These are phyloP conservation scores for Herpetotheres cachinnans DNA, from an alignment of 2,113 vertebrate species.

Conservation along the genomic window DNA sequence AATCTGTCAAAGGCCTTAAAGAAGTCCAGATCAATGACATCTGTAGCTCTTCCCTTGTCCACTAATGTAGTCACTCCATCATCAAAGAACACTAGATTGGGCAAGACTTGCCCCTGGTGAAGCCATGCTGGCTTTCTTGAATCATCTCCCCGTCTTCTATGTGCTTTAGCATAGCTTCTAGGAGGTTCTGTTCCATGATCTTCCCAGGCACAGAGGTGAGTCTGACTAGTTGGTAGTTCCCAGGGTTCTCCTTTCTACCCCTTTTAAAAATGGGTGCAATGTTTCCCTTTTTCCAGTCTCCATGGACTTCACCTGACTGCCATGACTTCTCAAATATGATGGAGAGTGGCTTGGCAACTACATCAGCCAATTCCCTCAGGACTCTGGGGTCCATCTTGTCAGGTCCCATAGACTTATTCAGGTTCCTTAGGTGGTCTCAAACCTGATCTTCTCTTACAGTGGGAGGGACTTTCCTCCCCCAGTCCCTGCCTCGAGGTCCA, in stretches of 20 bases:
- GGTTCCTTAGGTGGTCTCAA: not conserved
- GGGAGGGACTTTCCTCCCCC: not conserved
- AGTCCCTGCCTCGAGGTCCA: not conserved
- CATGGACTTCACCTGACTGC: too few species aligned
- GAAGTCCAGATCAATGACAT: not conserved
- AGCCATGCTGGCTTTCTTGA: not conserved
- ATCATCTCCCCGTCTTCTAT: not conserved
- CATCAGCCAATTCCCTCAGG: not conserved
- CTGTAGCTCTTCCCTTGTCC: too few species aligned
- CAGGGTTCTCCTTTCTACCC: too few species aligned
- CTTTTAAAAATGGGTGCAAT: too few species aligned
- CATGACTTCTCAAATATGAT: too few species aligned
- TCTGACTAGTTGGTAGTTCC: too few species aligned
- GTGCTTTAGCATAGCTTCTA: not conserved
- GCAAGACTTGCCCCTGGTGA: not conserved
- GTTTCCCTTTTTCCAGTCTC: too few species aligned
- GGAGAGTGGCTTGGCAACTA: not conserved
- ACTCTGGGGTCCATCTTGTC: not conserved
- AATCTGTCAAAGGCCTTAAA: not conserved
- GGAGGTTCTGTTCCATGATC: not conserved
- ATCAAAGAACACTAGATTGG: not conserved
- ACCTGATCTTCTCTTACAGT: too few species aligned
- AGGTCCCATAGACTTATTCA: not conserved
- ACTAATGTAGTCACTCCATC: too few species aligned
- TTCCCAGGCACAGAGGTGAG: too few species aligned